Conservation (phyloP, 2,797 vertebrate genomes). For the Dendrocincla tyrannina region DNA sequence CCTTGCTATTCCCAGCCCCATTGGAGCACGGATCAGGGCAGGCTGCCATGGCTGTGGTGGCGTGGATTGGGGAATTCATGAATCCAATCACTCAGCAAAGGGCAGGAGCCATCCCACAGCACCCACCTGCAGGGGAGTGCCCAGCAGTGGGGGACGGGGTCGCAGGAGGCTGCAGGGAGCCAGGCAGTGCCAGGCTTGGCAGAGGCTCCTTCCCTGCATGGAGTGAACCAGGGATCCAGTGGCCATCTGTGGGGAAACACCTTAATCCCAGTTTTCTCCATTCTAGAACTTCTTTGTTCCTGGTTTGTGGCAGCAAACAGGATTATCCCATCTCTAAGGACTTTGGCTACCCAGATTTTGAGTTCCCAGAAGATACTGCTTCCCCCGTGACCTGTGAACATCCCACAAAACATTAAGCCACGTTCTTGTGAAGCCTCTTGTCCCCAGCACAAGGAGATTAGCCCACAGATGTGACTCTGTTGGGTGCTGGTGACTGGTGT, state of each 20-base stretch:
- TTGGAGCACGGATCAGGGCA: not conserved
- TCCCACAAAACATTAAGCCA: fast-evolving
- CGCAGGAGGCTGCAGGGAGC: not conserved
- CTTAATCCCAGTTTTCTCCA: fast-evolving
- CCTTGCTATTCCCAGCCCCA: not conserved
- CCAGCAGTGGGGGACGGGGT: fast-evolving
- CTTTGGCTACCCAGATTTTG: not conserved
- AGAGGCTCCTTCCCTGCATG: not conserved
- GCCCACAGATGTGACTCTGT: fast-evolving
- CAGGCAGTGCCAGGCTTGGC: fast-evolving
- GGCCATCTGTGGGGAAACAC: fast-evolving
- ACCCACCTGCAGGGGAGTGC: fast-evolving
- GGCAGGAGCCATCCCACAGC: not conserved
- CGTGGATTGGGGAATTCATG: not conserved
- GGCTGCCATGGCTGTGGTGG: not conserved
- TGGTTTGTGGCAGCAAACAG: not conserved
- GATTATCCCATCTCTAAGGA: not conserved
- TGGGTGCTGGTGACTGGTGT: fast-evolving
- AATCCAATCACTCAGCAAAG: fast-evolving
- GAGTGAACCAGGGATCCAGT: fast-evolving
- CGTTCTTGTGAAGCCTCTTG: not conserved
- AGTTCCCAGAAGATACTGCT: not conserved
- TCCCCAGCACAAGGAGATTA: not conserved
- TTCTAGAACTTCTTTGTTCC: not conserved
- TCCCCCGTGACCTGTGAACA: fast-evolving